phyloP scores from a whole-genome alignment of 2,797 vertebrate genomes.

The Otolemur crassicaudatus region DNA sequence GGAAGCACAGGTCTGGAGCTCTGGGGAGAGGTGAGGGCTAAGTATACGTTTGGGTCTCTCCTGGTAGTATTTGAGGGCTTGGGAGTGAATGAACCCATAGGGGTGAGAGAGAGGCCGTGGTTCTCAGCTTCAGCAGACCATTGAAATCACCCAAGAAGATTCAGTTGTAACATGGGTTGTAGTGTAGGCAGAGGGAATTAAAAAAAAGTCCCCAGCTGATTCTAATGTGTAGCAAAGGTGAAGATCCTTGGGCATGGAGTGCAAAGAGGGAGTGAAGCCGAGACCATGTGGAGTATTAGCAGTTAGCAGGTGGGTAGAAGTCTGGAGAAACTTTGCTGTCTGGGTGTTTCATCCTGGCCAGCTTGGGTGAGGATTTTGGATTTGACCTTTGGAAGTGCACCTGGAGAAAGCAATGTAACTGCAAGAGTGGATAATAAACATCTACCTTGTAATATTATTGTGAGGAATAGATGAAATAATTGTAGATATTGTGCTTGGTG shows the following conservation, averaged over 20 bases:
- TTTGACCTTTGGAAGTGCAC: constrained; percentile 47
- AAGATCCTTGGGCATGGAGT: background rate
- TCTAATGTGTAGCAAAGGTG: background rate
- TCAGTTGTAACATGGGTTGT: background rate
- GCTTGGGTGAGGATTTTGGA: constrained; percentile 7
- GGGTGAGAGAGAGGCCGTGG: background rate
- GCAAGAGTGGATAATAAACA: background rate
- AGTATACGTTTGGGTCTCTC: background rate
- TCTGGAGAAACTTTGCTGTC: background rate
- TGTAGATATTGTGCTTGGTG: background rate
- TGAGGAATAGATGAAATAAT: constrained; percentile 13
- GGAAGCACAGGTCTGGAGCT: background rate
- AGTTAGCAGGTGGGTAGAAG: background rate
- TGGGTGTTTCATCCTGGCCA: background rate
- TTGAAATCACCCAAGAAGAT: background rate
- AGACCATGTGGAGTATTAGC: background rate
- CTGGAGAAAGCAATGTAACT: background rate
- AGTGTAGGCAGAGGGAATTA: background rate
- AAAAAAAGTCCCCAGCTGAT: background rate
- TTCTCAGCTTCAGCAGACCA: background rate
- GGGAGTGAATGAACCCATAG: background rate
- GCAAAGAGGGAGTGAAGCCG: background rate
- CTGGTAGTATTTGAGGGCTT: background rate
- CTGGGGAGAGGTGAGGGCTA: background rate
- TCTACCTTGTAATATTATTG: background rate